Conservation (phyloP, 2,888 invertebrate genomes). For the Tetragonula carbonaria region DNA sequence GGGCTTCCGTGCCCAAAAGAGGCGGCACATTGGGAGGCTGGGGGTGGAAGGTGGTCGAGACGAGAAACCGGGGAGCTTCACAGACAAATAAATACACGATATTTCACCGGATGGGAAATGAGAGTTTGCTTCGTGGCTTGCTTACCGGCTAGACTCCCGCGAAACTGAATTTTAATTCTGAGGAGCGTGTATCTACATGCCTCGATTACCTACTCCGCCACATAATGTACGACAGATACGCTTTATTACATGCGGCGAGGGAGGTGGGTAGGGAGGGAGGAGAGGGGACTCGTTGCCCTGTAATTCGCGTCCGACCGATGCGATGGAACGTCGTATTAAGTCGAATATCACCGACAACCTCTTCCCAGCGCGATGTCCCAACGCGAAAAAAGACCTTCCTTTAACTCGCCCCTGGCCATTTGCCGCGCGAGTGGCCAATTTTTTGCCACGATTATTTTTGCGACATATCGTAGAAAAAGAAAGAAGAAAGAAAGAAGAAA, state of each 20-base stretch:
- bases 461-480: no score
- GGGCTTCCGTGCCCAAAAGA: constrained; percentile 77
- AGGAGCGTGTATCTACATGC: constrained; percentile 58
- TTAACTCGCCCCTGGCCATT: not conserved
- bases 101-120: constrained; percentile 82
- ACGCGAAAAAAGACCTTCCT: not conserved
- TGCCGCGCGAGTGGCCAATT: not conserved
- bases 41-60: constrained; percentile 72
- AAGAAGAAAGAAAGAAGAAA: not conserved
- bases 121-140: constrained; percentile 78
- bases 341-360: constrained; percentile 8
- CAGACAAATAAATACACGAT: constrained; percentile 84
- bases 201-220: constrained; percentile 64
- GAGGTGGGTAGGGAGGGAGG: no score
- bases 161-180: constrained; percentile 83
- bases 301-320: constrained; percentile 20
- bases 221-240: constrained; percentile 57
- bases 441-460: not conserved
- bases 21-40: constrained; percentile 70
- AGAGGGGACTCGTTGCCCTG: constrained; percentile 6
- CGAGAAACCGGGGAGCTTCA: constrained; percentile 79
- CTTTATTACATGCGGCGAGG: constrained; percentile 45
- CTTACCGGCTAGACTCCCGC: constrained; percentile 73
- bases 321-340: constrained; percentile 26
- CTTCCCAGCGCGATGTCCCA: not conserved